Percentiles rank a stretch among this genome's conserved stretches.
Evolutionary conservation across 2,888 invertebrate genomes (phyloP).

Genomic region (Caenorhabditis sp.): DNA sequence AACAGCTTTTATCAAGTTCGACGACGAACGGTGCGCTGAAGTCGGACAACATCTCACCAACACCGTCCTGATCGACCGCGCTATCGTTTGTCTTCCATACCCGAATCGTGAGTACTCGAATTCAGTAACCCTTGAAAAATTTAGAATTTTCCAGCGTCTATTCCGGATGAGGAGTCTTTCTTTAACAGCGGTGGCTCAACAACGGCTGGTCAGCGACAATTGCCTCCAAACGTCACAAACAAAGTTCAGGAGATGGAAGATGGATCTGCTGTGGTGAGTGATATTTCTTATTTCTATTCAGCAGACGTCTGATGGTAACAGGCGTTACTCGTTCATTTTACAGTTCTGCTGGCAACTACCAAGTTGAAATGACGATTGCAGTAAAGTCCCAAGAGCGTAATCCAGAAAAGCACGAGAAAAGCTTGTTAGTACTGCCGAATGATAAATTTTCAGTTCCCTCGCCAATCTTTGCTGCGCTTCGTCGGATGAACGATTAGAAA

Average conservation of each 20-base stretch:
- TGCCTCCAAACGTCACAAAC: slow-evolving; percentile 92
- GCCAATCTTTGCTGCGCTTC: slow-evolving; percentile 44
- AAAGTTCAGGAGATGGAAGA: slow-evolving; percentile 81
- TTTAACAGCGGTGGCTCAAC: slow-evolving; percentile 93
- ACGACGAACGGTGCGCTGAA: slow-evolving; percentile 89
- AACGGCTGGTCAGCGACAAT: slow-evolving; percentile 80
- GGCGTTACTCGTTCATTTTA: slow-evolving; percentile 54
- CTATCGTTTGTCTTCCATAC: slow-evolving; percentile 93
- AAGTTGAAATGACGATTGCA: slow-evolving; percentile 50
- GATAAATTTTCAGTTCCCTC: slow-evolving; percentile 54
- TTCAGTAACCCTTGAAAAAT: neutral
- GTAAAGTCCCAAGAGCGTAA: slow-evolving; percentile 42
- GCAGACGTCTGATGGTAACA: slow-evolving; percentile 46
- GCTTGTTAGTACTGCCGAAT: slow-evolving; percentile 50
- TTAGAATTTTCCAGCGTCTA: slow-evolving; percentile 43
- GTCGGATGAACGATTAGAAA: slow-evolving; percentile 35
- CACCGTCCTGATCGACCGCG: slow-evolving; percentile 97
- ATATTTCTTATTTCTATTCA: neutral
- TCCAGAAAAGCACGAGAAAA: slow-evolving; percentile 27
- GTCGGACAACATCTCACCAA: slow-evolving; percentile 99
- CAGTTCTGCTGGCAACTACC: slow-evolving; percentile 50
- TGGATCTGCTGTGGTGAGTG: slow-evolving; percentile 71
- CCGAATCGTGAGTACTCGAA: slow-evolving; percentile 66
- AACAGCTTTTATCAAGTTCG: slow-evolving; percentile 96
- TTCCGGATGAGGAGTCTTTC: slow-evolving; percentile 93